Evolutionary conservation across 2,888 invertebrate genomes (phyloP).

Genomic region (Eristalis pertinax): DNA sequence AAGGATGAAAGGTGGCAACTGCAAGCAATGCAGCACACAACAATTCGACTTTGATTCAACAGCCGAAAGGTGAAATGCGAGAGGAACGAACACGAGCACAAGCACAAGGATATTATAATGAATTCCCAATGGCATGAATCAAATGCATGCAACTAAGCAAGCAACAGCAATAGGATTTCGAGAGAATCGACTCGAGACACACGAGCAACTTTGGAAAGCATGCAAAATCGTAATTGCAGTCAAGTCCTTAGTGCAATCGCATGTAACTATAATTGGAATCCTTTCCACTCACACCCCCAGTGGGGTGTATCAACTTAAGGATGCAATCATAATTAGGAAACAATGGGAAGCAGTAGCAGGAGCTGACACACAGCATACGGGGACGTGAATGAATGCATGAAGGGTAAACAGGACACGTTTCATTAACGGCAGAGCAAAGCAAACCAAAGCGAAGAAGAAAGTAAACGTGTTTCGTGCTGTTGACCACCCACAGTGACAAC

Average conservation of each 20-base stretch:
- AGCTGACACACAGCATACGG: not conserved
- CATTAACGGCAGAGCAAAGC: not conserved
- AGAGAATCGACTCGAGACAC: conserved; percentile 36
- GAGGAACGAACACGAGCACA: conserved; percentile 6
- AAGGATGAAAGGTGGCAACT: not conserved
- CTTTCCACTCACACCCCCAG: not conserved
- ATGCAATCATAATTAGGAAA: conserved; percentile 53
- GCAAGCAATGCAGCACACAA: conserved; percentile 48
- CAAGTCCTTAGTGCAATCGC: conserved; percentile 26
- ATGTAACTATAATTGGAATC: conserved; percentile 49
- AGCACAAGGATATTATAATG: conserved; percentile 65
- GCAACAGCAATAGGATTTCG: conserved; percentile 32
- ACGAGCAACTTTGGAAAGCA: conserved; percentile 48
- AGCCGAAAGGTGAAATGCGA: conserved; percentile 18
- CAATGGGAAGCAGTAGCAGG: conserved; percentile 16
- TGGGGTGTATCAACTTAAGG: not conserved
- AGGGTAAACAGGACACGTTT: conserved; percentile 29
- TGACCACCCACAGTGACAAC: conserved; percentile 68
- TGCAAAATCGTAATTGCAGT: conserved; percentile 66
- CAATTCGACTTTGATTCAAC: conserved; percentile 63
- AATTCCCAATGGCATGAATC: conserved; percentile 62
- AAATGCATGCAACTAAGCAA: too few relatives aligned
- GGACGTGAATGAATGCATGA: not conserved
- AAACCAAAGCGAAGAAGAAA: not conserved
- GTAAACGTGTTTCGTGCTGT: conserved; percentile 30